phyloP scores from a whole-genome alignment of 1,140 invertebrate species.

The Brevipalpus yothersi region DNA sequence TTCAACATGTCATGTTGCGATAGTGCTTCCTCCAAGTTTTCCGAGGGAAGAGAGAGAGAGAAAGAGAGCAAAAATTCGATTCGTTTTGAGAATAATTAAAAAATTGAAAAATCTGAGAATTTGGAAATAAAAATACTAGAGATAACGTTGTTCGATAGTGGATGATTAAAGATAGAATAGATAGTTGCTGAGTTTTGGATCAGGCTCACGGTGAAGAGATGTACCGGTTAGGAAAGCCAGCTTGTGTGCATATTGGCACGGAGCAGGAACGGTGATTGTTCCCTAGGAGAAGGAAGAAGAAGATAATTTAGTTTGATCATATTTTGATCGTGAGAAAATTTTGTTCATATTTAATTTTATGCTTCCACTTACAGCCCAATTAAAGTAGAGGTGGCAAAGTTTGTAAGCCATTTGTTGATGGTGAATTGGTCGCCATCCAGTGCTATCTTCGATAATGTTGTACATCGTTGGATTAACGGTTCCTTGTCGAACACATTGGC shows the following conservation, averaged over 20 bases:
- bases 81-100: too few species aligned
- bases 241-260: constrained; percentile 66
- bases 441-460: constrained; percentile 40
- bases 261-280: constrained; percentile 53
- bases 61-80: too few species aligned
- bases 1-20: too few species aligned
- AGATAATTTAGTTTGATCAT: neutral
- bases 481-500: constrained; percentile 39
- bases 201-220: constrained; percentile 32
- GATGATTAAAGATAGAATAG: constrained; percentile 22
- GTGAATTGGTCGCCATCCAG: constrained; percentile 32
- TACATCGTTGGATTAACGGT: constrained; percentile 58
- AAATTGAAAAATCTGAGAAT: too few species aligned
- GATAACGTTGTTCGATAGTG: too few species aligned
- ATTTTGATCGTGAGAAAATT: neutral
- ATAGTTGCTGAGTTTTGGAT: constrained; percentile 17
- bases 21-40: too few species aligned
- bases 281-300: constrained; percentile 21
- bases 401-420: constrained; percentile 52
- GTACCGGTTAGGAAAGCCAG: constrained; percentile 51
- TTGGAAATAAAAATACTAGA: too few species aligned
- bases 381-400: constrained; percentile 56
- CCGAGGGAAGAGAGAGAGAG: too few species aligned
- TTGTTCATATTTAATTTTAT: neutral
- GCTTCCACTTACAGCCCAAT: constrained; percentile 28